Evolutionary conservation across 1,140 invertebrate species (phyloP).

Genomic region (Holotrichia oblita): DNA sequence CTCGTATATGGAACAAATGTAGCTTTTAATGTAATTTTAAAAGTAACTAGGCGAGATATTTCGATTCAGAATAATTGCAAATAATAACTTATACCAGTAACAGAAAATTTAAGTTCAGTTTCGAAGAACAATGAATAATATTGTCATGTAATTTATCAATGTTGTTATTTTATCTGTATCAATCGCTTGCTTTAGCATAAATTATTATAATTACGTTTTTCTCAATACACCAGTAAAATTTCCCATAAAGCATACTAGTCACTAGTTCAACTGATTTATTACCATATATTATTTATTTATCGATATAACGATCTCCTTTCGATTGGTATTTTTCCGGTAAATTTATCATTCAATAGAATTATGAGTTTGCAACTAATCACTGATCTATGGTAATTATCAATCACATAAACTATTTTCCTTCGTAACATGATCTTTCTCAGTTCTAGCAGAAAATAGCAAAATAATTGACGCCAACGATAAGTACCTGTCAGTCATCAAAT

Average conservation of each 20-base stretch:
- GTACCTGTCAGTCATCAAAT: constrained; percentile 1
- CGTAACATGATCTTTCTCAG: background rate
- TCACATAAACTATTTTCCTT: background rate
- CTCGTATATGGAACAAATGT: too few relatives aligned
- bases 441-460: background rate
- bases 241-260: background rate
- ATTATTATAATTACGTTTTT: constrained; percentile 7
- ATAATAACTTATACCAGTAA: too few relatives aligned
- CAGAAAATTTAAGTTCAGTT: background rate
- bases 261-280: background rate
- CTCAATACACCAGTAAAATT: background rate
- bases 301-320: background rate
- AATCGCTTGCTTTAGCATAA: background rate
- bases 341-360: background rate
- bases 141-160: background rate
- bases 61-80: too few relatives aligned
- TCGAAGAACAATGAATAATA: background rate
- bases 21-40: too few relatives aligned
- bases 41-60: too few relatives aligned
- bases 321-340: background rate
- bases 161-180: background rate
- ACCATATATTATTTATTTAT: constrained; percentile 6
- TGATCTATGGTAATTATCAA: constrained; percentile 2
- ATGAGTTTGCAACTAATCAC: background rate
- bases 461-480: background rate